Conservation (phyloP, 2,113 vertebrate genomes). For the Cyanoramphus novaezelandiae region DNA sequence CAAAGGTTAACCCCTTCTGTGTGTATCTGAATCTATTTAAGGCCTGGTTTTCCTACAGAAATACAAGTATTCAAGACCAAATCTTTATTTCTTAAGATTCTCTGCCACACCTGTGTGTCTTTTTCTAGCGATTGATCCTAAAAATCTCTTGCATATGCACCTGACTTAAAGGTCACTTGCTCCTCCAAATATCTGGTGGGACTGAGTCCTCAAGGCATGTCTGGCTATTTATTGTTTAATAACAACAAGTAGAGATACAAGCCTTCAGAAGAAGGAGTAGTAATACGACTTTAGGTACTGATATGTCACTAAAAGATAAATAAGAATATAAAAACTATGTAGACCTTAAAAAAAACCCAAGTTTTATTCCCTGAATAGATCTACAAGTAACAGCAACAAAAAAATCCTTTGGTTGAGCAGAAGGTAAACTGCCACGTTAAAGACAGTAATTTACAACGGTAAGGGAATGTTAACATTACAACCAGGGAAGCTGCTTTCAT, state of each 20-base stretch:
- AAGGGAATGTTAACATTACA: neutral
- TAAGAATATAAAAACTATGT: neutral
- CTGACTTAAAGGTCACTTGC: neutral
- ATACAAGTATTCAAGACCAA: neutral
- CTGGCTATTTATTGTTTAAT: neutral
- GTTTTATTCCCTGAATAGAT: neutral
- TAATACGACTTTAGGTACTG: neutral
- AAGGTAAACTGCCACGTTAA: neutral
- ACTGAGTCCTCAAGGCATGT: neutral
- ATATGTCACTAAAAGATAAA: neutral
- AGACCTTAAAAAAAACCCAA: neutral
- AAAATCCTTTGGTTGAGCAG: neutral
- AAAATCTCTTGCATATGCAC: neutral
- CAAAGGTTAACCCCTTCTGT: neutral
- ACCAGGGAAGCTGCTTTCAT: neutral
- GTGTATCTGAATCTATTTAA: neutral
- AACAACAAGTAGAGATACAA: neutral
- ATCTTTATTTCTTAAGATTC: neutral
- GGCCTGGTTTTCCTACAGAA: neutral
- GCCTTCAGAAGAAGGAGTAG: neutral
- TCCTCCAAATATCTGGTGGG: neutral
- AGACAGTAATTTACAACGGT: neutral
- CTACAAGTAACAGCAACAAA: neutral
- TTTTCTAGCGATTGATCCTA: neutral
- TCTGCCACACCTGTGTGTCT: neutral